Base-by-base conservation (phyloP, 2,797 vertebrate species). In the Chaunax sp. region DNA sequence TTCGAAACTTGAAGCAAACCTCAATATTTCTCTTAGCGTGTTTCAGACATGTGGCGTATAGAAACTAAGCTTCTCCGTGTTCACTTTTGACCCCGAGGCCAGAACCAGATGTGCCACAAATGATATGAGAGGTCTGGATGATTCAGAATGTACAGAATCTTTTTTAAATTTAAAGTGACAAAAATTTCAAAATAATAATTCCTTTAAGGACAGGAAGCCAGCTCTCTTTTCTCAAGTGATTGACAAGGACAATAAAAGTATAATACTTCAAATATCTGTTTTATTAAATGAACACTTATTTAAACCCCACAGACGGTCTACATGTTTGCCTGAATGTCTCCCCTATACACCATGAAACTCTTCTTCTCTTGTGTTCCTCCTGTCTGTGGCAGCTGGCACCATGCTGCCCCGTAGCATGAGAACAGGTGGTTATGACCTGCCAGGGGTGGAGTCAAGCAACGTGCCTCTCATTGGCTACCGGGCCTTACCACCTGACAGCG, bases 401-500 rank as follows among this genome's bases (percentile, higher is more conserved):
- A 94, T 95, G 94, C 87, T 94, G 55, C 92, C 92, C 53, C 92
- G 92, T 35, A 90, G 84, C 87, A 67, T 92, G 87, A 88, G 87
- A 35, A 89, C 91, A 56, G 86, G 89, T 79, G 92, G 85, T 12
- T 90, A 69, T 37, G 90, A 93, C 76, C 92, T 94, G 78, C 93
- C 94, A 1, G 94, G 93, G 78, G 92, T 90, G 85, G 92, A 92
- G 73, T 90, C 93, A 0, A 89, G 72, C 25, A 67, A 84, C 0
- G 92, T 93, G 65, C 93, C 94, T 47, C 94, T 95, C 33, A 91
- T 93, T 67, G 93, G 92, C 69, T 95, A 94, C 82, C 80, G 94
- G 65, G 90, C 90, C 5, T 64, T 95, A 55, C 55, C 77, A 5
- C 80, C 90, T 22, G 92, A 92, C 63, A 20, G 71, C 4, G 64